phyloP scores from a whole-genome alignment of 2,888 invertebrate species.

The Hirtodrosophila trivittata region DNA sequence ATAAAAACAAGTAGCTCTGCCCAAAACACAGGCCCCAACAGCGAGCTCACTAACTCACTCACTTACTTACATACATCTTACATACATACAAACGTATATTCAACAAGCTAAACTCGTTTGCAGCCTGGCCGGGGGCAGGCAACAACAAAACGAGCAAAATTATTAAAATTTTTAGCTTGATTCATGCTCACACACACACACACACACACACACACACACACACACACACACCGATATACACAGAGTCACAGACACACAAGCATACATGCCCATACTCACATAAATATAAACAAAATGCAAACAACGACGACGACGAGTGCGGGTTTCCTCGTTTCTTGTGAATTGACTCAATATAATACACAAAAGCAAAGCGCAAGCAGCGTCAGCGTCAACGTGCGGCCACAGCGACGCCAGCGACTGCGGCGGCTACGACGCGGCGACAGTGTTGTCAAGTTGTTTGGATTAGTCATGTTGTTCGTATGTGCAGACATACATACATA shows the following conservation, averaged over 20 bases:
- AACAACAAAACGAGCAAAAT: constrained; percentile 58
- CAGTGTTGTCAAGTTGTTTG: constrained; percentile 77
- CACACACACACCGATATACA: constrained; percentile 14
- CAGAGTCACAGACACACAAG: too few species aligned
- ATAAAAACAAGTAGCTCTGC: constrained; percentile 69
- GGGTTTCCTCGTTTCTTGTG: constrained; percentile 82
- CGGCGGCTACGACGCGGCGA: constrained; percentile 46
- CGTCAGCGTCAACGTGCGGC: constrained; percentile 25
- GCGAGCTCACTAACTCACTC: constrained; percentile 34
- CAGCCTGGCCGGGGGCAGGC: constrained; percentile 30
- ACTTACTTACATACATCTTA: constrained; percentile 14
- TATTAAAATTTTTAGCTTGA: constrained; percentile 73
- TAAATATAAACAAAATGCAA: constrained; percentile 55
- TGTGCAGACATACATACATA: constrained; percentile 13
- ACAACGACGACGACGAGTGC: constrained; percentile 57
- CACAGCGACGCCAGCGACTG: constrained; percentile 15
- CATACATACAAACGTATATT: constrained; percentile 20
- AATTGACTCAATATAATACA: constrained; percentile 73
- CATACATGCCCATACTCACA: constrained; percentile 25
- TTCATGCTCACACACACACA: constrained; percentile 62
- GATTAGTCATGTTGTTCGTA: constrained; percentile 66
- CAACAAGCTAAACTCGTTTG: constrained; percentile 76
- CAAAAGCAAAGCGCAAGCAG: constrained; percentile 59
- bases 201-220: constrained; percentile 13
- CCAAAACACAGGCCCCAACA: constrained; percentile 38